Conservation (phyloP, 2,797 vertebrate species). For the Pangasius sanitwongsei region DNA sequence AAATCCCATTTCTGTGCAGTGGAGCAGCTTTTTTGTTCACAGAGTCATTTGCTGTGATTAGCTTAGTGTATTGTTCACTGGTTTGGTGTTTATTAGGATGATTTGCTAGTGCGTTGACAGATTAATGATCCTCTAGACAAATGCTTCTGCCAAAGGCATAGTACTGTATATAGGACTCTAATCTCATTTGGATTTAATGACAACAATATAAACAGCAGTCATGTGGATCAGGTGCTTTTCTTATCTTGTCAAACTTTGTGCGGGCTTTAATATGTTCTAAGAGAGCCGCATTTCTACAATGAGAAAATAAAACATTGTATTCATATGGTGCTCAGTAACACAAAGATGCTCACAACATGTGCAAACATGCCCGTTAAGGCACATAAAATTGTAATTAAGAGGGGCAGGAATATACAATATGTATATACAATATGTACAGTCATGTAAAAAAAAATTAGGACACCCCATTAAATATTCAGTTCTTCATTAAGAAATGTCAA, state of each 20-base stretch:
- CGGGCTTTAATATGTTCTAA: neutral
- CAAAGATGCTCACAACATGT: neutral
- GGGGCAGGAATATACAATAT: no score
- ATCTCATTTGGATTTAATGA: conserved; percentile 41
- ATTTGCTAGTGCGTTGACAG: conserved; percentile 48
- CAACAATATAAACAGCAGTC: conserved; percentile 2
- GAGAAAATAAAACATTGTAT: neutral
- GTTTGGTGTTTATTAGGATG: conserved; percentile 53
- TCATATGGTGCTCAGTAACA: neutral
- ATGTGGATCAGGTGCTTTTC: conserved; percentile 16
- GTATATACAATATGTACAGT: no score
- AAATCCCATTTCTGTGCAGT: conserved; percentile 31
- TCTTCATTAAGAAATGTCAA: no score
- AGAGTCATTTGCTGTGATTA: conserved; percentile 55
- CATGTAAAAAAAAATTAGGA: no score
- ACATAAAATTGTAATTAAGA: no score
- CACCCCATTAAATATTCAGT: no score
- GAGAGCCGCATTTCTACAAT: neutral
- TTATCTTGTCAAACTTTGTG: neutral
- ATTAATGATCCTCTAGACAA: conserved; percentile 51
- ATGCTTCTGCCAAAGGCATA: conserved; percentile 30
- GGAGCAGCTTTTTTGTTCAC: conserved; percentile 27
- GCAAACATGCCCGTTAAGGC: no score
- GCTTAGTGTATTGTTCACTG: conserved; percentile 50
- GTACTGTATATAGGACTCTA: conserved; percentile 26